A percentile compares a stretch with the other conserved stretches of the same genome.
Evolutionary conservation across 2,797 vertebrate genomes (phyloP).

Genomic region (Acanthis flammea): DNA sequence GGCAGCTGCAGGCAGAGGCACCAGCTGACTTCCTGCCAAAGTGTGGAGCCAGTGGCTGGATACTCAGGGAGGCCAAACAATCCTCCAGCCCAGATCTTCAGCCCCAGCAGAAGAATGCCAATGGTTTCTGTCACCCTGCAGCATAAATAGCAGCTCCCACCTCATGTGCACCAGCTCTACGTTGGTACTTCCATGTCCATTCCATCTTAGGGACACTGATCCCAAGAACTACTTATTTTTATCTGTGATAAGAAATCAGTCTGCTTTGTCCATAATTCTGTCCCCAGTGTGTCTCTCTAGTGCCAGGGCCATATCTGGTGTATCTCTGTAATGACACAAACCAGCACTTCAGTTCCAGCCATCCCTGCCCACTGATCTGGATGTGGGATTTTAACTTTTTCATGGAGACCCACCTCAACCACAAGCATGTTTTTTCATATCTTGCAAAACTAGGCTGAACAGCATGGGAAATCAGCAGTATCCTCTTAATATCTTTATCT

Average conservation of each 20-base stretch:
- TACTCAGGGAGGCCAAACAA: background rate
- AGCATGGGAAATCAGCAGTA: background rate
- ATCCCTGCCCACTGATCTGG: background rate
- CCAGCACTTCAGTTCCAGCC: background rate
- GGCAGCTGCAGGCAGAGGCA: background rate
- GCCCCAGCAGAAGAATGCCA: background rate
- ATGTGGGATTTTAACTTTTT: background rate
- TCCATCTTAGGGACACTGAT: background rate
- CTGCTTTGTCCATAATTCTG: background rate
- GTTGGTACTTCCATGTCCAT: background rate
- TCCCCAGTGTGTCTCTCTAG: background rate
- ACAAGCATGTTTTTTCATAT: background rate
- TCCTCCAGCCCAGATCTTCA: background rate
- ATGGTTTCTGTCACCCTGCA: background rate
- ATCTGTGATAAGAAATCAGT: background rate
- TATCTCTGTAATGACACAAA: background rate
- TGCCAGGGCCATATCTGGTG: background rate
- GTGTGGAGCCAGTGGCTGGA: accelerated
- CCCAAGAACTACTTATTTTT: background rate
- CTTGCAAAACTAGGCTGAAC: background rate
- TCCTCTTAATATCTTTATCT: background rate
- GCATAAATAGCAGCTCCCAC: background rate
- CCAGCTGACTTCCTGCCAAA: background rate
- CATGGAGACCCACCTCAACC: background rate
- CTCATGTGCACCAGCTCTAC: accelerated